These are phyloP conservation scores for Melanaphis sacchari DNA, from an alignment of 1,140 invertebrate species.

Conservation along the genomic window DNA sequence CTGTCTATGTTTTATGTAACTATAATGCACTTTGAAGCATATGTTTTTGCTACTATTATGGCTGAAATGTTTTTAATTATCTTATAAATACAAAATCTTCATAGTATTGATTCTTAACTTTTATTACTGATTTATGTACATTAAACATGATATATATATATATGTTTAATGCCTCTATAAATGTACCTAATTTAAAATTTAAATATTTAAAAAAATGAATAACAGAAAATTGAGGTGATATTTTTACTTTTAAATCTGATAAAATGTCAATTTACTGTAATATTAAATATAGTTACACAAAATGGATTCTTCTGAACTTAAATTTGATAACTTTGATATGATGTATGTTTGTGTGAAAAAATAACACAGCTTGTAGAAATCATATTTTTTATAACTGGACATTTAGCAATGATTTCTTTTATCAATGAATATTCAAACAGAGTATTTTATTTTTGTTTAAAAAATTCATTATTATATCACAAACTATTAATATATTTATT, in stretches of 20 bases:
- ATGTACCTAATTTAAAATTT: no score
- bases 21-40: background rate
- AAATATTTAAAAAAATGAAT: no score
- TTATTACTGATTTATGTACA: no score
- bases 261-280: no score
- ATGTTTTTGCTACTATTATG: background rate
- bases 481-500: background rate
- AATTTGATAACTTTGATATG: no score
- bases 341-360: no score
- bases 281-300: no score
- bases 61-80: background rate
- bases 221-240: no score
- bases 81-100: background rate
- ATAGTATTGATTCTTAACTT: background rate
- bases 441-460: background rate
- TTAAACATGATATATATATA: no score
- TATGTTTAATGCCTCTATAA: no score
- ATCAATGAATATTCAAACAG: background rate
- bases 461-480: background rate
- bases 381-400: background rate
- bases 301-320: no score
- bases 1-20: background rate
- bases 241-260: no score
- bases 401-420: background rate
- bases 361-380: background rate